Base-by-base conservation (phyloP, 2,888 invertebrate species). In the Mystacides longicornis region DNA sequence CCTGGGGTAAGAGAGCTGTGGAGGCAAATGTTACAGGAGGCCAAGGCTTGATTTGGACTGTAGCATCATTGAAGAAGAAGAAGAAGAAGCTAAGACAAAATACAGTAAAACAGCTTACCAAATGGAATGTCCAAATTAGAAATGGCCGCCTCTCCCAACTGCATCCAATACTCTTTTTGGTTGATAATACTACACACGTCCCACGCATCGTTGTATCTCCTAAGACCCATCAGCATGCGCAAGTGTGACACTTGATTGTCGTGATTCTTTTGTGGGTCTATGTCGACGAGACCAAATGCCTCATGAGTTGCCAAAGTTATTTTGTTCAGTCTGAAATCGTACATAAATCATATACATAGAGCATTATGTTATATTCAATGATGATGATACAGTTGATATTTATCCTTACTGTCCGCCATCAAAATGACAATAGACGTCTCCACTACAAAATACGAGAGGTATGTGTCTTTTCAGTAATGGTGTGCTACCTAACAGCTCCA, bases 391-490 rank as follows among this genome's bases (percentile, higher is more conserved):
- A n/a, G n/a, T n/a, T n/a, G n/a, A n/a, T n/a, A n/a, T n/a, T 19
- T 4, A 46, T n/a, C 23, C n/a, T 68, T 53, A 75, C 76, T 64
- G 64, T 19, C 75, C 75, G 0, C 74, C 74, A 16, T 58, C 64
- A 3, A 67, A 66, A 56, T 72, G 74, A 62, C 75, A 75, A 62
- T 73, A 77, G 0, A 69, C 81, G 66, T 94, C 93, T 1, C 97
- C 97, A 59, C 87, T 87, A 70, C 89, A 89, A 66, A 98, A 76
- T 66, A 95, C 78, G 33, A 97, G 72, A 14, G 98, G 97, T 43
- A 84, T 73, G 64, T 93, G 90, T 3, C 87, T 87, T 1, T 85
- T 78, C 48, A 90, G 86, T 9, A 97, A 75, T 62, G 83, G 83
- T 5, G 92, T 90, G 52, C 80, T 79, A 1, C 89, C 90, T 49